These are phyloP conservation scores for Hoplias malabaricus DNA, from an alignment of 2,113 vertebrate species.

Conservation along the genomic window DNA sequence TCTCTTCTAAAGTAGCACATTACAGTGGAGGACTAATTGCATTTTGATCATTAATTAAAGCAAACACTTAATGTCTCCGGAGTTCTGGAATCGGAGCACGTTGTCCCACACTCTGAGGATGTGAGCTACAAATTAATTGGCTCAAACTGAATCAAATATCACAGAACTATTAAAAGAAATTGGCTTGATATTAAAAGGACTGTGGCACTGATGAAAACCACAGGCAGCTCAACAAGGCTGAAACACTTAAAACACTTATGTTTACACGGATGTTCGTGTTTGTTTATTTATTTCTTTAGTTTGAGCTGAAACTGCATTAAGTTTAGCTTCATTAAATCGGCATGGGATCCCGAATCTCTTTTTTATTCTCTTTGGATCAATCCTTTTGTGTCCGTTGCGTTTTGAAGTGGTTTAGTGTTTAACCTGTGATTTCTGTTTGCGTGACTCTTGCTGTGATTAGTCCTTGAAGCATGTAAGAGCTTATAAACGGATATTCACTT, in stretches of 20 bases:
- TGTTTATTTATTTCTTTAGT: background rate
- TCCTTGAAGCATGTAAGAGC: too few relatives aligned
- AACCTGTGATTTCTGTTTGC: too few relatives aligned
- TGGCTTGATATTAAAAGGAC: background rate
- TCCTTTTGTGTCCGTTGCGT: too few relatives aligned
- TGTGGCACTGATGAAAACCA: background rate
- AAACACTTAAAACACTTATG: background rate
- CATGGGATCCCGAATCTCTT: too few relatives aligned
- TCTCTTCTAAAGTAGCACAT: background rate
- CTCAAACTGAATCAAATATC: constrained; percentile 18
- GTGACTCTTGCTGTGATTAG: too few relatives aligned
- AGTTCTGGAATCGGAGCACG: constrained; percentile 21
- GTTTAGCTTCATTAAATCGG: too few relatives aligned
- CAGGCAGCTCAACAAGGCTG: background rate
- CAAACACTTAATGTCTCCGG: constrained; percentile 29
- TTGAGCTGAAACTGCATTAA: too few relatives aligned
- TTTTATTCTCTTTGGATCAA: too few relatives aligned
- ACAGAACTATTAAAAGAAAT: background rate
- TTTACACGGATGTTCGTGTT: background rate
- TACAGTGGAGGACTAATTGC: constrained; percentile 36
- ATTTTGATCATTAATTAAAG: constrained; percentile 46
- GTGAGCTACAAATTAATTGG: constrained; percentile 23
- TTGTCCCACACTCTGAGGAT: background rate
- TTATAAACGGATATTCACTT: too few relatives aligned
- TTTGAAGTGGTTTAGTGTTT: too few relatives aligned